phyloP scores from a whole-genome alignment of 2,888 invertebrate genomes.

The Dendrolimus pini region DNA sequence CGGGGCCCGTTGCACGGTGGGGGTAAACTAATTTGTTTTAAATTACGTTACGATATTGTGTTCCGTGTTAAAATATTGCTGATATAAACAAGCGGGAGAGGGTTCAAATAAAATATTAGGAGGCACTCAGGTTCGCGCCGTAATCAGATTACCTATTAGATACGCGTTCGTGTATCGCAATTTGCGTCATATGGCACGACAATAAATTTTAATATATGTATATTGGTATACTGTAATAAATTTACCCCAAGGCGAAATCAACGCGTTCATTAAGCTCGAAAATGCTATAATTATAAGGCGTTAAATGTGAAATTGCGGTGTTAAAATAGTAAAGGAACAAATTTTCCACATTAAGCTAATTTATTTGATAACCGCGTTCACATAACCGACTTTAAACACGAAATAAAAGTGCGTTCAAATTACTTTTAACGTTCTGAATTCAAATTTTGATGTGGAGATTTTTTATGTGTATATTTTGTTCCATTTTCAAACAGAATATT shows the following conservation, averaged over 20 bases:
- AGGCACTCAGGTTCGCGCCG: slow-evolving; percentile 31
- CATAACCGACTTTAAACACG: slow-evolving; percentile 7
- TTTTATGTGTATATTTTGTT: no score
- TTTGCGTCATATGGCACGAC: slow-evolving; percentile 12
- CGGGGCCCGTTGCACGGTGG: slow-evolving; percentile 37
- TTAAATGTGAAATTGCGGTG: slow-evolving; percentile 9
- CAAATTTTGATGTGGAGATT: neutral
- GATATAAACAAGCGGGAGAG: slow-evolving; percentile 60
- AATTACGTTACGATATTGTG: slow-evolving; percentile 75
- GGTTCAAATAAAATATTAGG: slow-evolving; percentile 56
- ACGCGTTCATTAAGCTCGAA: neutral
- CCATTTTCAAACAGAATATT: no score
- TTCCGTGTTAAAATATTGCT: slow-evolving; percentile 63
- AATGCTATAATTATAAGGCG: slow-evolving; percentile 5
- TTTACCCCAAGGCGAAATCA: neutral
- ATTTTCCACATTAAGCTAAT: slow-evolving; percentile 12
- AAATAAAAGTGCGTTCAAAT: neutral
- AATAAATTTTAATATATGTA: neutral
- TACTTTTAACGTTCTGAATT: slow-evolving; percentile 4
- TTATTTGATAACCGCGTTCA: slow-evolving; percentile 14
- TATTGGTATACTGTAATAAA: neutral
- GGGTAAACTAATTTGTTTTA: slow-evolving; percentile 75
- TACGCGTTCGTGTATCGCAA: slow-evolving; percentile 25
- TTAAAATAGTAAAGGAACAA: slow-evolving; percentile 8
- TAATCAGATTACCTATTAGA: slow-evolving; percentile 50